Percentiles rank a stretch among this genome's conserved stretches.
Evolutionary conservation across 1,140 invertebrate species (phyloP).

Genomic region (Tachypleus tridentatus): DNA sequence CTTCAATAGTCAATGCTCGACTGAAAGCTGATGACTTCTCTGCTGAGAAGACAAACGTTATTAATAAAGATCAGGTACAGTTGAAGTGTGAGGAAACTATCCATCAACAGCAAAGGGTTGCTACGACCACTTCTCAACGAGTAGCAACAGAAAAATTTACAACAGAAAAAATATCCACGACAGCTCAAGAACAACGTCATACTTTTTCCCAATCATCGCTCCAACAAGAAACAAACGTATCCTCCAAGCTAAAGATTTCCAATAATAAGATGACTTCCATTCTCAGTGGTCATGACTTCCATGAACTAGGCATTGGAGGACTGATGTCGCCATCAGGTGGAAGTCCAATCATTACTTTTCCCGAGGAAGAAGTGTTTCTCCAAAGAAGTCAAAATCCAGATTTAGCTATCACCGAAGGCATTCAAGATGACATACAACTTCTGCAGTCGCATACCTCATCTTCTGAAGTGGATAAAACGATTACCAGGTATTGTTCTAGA

Average conservation of each 20-base stretch:
- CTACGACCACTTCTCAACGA: constrained; percentile 61
- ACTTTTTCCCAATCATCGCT: constrained; percentile 39
- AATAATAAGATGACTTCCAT: constrained; percentile 41
- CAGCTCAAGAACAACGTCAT: constrained; percentile 55
- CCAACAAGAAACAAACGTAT: constrained; percentile 52
- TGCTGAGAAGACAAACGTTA: constrained; percentile 54
- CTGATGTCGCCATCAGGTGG: constrained; percentile 9
- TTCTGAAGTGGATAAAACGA: constrained; percentile 13
- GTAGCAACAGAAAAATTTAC: constrained; percentile 71
- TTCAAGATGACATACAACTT: constrained; percentile 16
- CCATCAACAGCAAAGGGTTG: constrained; percentile 67
- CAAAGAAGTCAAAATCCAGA: neutral
- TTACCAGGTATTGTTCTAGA: constrained; percentile 9
- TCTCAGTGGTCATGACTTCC: constrained; percentile 33
- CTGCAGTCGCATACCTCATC: constrained; percentile 10
- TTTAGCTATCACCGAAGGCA: constrained; percentile 10
- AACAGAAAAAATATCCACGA: constrained; percentile 68
- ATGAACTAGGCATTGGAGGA: constrained; percentile 13
- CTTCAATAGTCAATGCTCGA: constrained; percentile 43
- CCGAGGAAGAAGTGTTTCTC: constrained; percentile 1
- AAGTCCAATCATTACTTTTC: neutral
- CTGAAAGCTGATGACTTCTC: constrained; percentile 62
- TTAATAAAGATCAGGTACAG: constrained; percentile 40
- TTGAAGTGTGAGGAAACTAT: constrained; percentile 66
- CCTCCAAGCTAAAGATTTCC: constrained; percentile 58